Evolutionary conservation across 2,113 vertebrate genomes (phyloP).

Genomic region (Gymnarchus niloticus): DNA sequence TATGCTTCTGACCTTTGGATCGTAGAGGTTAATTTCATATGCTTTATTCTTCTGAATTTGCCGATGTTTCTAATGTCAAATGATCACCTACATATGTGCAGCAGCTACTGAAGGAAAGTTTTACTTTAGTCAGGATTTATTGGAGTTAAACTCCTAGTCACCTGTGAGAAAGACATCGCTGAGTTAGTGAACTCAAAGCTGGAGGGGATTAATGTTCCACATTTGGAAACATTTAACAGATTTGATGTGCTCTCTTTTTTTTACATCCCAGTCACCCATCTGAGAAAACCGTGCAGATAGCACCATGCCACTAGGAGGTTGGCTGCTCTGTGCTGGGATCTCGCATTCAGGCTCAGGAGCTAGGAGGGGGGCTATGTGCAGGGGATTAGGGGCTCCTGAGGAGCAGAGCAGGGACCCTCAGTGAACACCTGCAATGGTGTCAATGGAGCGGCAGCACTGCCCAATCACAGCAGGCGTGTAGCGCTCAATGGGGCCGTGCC

Average conservation of each 20-base stretch:
- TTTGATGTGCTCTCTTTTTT: not conserved
- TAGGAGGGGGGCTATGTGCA: constrained; percentile 36
- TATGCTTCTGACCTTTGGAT: not conserved
- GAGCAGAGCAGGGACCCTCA: constrained; percentile 50
- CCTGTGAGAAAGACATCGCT: not conserved
- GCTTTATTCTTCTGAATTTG: not conserved
- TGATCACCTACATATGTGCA: not conserved
- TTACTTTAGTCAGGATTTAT: not conserved
- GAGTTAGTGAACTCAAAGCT: not conserved
- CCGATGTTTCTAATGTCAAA: not conserved
- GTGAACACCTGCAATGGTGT: constrained; percentile 62
- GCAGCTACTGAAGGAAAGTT: not conserved
- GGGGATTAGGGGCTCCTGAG: constrained; percentile 51
- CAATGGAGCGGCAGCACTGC: constrained; percentile 52
- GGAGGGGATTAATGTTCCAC: not conserved
- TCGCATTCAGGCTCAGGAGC: not conserved
- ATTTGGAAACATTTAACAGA: not conserved
- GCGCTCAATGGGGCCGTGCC: constrained; percentile 36
- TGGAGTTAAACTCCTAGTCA: not conserved
- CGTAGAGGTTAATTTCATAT: not conserved
- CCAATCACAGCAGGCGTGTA: constrained; percentile 52
- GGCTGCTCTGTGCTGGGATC: not conserved
- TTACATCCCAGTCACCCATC: not conserved
- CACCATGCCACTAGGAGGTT: not conserved
- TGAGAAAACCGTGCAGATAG: not conserved